Base-by-base conservation (phyloP, 2,113 vertebrate genomes). In the Galeopterus variegatus region DNA sequence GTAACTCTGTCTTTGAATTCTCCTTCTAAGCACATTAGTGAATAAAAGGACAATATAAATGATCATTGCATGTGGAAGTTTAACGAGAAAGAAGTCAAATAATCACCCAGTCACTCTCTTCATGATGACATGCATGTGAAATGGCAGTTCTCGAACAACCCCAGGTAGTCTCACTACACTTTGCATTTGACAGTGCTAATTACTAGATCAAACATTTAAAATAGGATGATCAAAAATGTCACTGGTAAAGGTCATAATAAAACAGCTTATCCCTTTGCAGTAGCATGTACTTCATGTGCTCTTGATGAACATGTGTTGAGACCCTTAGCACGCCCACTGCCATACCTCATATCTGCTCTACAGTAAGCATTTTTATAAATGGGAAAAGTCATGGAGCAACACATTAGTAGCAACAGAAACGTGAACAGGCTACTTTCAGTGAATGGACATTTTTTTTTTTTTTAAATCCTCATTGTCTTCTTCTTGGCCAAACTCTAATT, bases 1-100 rank as follows among this genome's bases (percentile, higher is more conserved):
- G n/a, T 48, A 95, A 69, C n/a, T 92, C 58, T 95, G 65, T 69
- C 95, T 92, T 96, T 97, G 88, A 91, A 86, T 95, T 96, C 62
- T 8, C 84, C 67, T 94, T 93, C 95, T 85, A 94, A 96, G 24
- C 18, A 18, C 56, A 76, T 69, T 90, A 92, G 28, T 82, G 70
- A 96, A 73, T 96, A 65, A 96, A 94, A 96, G 33, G 67, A 82
- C 31, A 82, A 64, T 50, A n/a, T 72, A 95, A 80, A 84, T 92
- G 79, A 94, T 81, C 60, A 60, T 64, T 73, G 67, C 33, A 70
- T 89, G 45, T 41, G 65, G 80, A 92, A 93, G 50, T 65, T 87
- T 88, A 92, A 80, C 84, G 72, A 95, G 62, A 81, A 95, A 95
- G 65, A 82, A 75, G 52, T 70, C 48, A 72, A 65, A 23, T 13